Evolutionary conservation across 2,113 vertebrate species (phyloP).

Genomic region (Mastomys natalensis): DNA sequence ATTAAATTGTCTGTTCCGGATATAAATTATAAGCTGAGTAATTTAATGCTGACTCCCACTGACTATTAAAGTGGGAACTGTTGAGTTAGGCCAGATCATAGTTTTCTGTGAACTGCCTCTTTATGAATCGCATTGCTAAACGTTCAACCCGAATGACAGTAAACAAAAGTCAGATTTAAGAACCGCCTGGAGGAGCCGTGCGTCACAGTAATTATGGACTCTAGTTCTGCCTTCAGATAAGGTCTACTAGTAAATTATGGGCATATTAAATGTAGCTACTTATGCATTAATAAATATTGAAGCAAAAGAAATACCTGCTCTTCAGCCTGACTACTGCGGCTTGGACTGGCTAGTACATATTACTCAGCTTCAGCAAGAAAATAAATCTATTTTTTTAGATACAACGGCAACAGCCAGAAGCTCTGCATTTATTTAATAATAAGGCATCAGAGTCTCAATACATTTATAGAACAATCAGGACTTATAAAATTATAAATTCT

Average conservation of each 20-base stretch:
- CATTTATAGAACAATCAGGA: background rate
- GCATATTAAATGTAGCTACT: slow-evolving; percentile 63
- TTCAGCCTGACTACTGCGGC: background rate
- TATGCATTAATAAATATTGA: slow-evolving; percentile 68
- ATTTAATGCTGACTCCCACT: slow-evolving; percentile 75
- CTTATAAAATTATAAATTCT: background rate
- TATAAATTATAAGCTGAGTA: slow-evolving; percentile 73
- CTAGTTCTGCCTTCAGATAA: slow-evolving; percentile 68
- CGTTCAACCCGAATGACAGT: slow-evolving; percentile 61
- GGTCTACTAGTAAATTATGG: slow-evolving; percentile 74
- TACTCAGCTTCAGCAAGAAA: background rate
- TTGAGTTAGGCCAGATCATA: slow-evolving; percentile 57
- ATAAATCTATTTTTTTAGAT: background rate
- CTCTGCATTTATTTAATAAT: background rate
- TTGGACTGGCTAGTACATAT: background rate
- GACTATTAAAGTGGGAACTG: slow-evolving; percentile 79
- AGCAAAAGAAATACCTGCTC: slow-evolving; percentile 42
- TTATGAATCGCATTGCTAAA: slow-evolving; percentile 67
- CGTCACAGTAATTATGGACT: slow-evolving; percentile 71
- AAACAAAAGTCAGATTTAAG: slow-evolving; percentile 65
- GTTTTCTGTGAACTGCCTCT: slow-evolving; percentile 61
- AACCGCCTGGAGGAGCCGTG: slow-evolving; percentile 60
- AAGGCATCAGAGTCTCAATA: background rate
- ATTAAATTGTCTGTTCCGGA: slow-evolving; percentile 72
- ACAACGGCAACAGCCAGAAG: background rate